These are phyloP conservation scores for Imbricaverruca yamaguchii DNA, from an alignment of 2,888 invertebrate species.

Conservation along the genomic window DNA sequence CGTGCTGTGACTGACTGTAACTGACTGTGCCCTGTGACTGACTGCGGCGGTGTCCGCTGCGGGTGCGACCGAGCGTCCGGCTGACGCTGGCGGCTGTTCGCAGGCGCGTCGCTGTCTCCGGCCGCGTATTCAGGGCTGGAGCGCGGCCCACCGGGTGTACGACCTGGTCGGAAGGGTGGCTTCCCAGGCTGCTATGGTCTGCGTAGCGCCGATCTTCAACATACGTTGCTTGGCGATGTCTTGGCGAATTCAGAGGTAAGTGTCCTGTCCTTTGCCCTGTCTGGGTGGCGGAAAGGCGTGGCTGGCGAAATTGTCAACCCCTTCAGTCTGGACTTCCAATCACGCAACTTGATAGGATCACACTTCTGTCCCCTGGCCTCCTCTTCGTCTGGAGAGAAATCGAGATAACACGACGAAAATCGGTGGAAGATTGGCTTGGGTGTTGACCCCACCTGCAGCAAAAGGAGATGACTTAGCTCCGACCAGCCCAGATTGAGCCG, in stretches of 20 bases:
- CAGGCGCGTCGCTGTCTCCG: constrained; percentile 71
- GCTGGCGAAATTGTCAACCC: neutral
- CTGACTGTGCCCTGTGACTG: neutral
- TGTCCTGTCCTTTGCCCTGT: constrained; percentile 31
- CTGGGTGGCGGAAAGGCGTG: neutral
- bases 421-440: too few species aligned
- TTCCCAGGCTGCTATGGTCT: constrained; percentile 77
- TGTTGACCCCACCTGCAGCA: too few species aligned
- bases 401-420: too few species aligned
- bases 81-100: constrained; percentile 28
- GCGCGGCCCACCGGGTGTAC: constrained; percentile 60
- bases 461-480: too few species aligned
- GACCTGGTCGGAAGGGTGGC: constrained; percentile 71
- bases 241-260: constrained; percentile 69
- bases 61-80: too few species aligned
- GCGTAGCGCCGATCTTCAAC: constrained; percentile 85
- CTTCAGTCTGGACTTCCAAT: neutral
- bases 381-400: too few species aligned
- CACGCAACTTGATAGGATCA: too few species aligned
- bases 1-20: neutral
- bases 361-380: too few species aligned
- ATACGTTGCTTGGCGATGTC: constrained; percentile 74
- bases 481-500: too few species aligned
- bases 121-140: constrained; percentile 59
- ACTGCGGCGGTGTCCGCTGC: too few species aligned